phyloP scores from a whole-genome alignment of 2,888 invertebrate genomes.

The Achlya flavicornis region DNA sequence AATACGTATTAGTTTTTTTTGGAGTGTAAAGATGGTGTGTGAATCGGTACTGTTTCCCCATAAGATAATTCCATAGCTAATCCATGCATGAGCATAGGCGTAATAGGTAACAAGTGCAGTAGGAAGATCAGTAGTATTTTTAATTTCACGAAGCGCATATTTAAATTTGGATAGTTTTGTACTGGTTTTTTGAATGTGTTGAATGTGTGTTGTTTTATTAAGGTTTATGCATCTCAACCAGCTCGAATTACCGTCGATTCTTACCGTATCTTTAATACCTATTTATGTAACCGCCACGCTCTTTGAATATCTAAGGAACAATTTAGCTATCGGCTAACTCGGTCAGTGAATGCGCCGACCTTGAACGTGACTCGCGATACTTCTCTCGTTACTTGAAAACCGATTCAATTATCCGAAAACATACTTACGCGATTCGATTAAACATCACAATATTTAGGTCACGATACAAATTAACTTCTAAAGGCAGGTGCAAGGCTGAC shows the following conservation, averaged over 20 bases:
- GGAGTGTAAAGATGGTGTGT: too few relatives aligned
- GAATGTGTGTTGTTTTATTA: too few relatives aligned
- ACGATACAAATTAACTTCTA: conserved; percentile 18
- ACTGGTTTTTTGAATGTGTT: too few relatives aligned
- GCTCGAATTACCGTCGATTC: not conserved
- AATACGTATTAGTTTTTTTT: too few relatives aligned
- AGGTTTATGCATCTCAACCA: not conserved
- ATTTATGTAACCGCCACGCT: conserved; percentile 23
- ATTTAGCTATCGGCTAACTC: conserved; percentile 46
- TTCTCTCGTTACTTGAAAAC: conserved; percentile 29
- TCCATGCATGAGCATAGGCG: too few relatives aligned
- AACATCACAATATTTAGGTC: conserved; percentile 28
- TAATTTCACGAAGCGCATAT: too few relatives aligned
- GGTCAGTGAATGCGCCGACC: conserved; percentile 67
- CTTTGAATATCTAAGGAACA: conserved; percentile 19
- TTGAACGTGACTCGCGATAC: conserved; percentile 63
- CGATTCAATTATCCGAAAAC: conserved; percentile 16
- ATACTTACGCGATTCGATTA: conserved; percentile 21
- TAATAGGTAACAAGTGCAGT: too few relatives aligned
- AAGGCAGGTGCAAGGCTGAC: conserved; percentile 51
- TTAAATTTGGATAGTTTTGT: too few relatives aligned
- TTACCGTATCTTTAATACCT: not conserved
- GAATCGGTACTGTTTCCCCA: too few relatives aligned
- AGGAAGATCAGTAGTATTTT: too few relatives aligned
- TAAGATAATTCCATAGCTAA: too few relatives aligned